Base-by-base conservation (phyloP, 2,113 vertebrate genomes). In the Mustela nigripes region DNA sequence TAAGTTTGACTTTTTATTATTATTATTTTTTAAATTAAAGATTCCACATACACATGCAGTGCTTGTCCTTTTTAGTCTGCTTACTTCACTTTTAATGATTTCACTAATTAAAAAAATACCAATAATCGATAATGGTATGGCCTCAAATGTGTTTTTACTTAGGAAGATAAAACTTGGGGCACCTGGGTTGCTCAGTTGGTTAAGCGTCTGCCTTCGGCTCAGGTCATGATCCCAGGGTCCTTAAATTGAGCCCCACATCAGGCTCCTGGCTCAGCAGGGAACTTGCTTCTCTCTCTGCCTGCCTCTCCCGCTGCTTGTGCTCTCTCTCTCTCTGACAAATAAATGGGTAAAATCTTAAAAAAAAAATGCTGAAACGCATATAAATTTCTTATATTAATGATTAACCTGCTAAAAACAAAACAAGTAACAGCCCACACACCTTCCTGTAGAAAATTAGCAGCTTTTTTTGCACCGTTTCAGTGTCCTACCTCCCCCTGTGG, bases 371-470 rank as follows among this genome's bases (percentile, higher is more conserved):
- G 31, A 63, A 31, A 58, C 15, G 48, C 76, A 36, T 5, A 50
- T 71, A 8, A 76, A 76, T 76, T 60, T 97, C 53, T 83, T 92
- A 82, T 31, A 90, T 81, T 65, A 93, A 24, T 73, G 95, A 84
- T 90, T 92, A 58, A 80, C 48, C 50, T 96, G 60, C 86, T 71
- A n/a, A 85, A 94, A 96, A n/a, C 48, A 89, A 92, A 84, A 28
- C 48, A 82, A 60, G 22, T 67, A 67, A 62, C 60, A 76, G 22
- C 14, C 19, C 73, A 91, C 18, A 67, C 26, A 4, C 24, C 33
- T 92, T 74, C 65, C 53, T 94, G 22, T 60, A 89, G 94, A 91
- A 89, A 90, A 89, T 80, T 63, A 92, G 67, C 78, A 95, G 76
- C 14, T 56, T 84, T 69, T 67, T 63, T 21, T 69, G 80, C 22